Evolutionary conservation across 2,113 vertebrate genomes (phyloP).

Genomic region (Gasterosteus nipponicus): DNA sequence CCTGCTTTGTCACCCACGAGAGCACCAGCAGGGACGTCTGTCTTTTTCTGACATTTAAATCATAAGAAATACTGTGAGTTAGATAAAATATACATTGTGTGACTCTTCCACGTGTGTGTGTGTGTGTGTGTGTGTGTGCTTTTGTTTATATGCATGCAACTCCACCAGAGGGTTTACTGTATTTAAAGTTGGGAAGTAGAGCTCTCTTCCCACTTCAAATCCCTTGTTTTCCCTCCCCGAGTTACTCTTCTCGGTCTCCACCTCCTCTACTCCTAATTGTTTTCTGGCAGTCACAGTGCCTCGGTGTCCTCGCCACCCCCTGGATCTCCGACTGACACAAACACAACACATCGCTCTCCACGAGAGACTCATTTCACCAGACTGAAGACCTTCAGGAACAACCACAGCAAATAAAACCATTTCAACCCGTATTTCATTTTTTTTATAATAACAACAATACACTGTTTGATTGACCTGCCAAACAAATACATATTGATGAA

Average conservation of each 20-base stretch:
- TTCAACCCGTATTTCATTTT: neutral
- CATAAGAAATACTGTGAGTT: conserved; percentile 2
- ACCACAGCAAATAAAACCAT: neutral
- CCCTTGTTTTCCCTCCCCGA: neutral
- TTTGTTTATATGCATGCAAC: conserved; percentile 6
- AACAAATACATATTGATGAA: neutral
- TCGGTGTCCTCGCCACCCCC: neutral
- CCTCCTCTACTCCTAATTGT: conserved; percentile 15
- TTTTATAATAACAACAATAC: neutral
- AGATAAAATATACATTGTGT: conserved; percentile 9
- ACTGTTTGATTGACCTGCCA: neutral
- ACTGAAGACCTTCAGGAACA: neutral
- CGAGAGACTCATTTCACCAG: neutral
- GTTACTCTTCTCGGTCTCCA: neutral
- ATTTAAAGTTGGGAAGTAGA: conserved; percentile 30
- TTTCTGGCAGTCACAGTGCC: conserved; percentile 20
- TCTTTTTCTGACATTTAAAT: conserved; percentile 16
- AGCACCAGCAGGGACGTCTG: conserved; percentile 50
- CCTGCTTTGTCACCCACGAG: conserved; percentile 55
- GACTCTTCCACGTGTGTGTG: neutral
- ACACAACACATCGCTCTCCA: neutral
- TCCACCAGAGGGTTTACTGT: conserved; percentile 9
- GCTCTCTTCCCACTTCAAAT: conserved; percentile 39
- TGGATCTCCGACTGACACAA: conserved; percentile 23
- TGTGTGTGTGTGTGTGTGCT: neutral